Percentiles rank a stretch among this genome's conserved stretches.
Evolutionary conservation across 2,888 invertebrate genomes (phyloP).

Genomic region (Drosophila rellima): DNA sequence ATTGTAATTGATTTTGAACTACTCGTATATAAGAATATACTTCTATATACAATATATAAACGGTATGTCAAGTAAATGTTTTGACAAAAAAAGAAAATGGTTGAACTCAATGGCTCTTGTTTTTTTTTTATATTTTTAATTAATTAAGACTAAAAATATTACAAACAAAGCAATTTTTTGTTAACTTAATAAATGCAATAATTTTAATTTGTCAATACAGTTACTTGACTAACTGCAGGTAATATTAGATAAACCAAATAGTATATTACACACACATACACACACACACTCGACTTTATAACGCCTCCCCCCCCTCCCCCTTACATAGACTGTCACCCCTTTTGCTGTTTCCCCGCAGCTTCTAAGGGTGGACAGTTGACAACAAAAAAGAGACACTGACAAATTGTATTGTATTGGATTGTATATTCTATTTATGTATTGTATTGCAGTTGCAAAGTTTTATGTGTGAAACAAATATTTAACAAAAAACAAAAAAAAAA

Average conservation of each 20-base stretch:
- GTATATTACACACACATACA: constrained; percentile 20
- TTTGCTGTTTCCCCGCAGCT: constrained; percentile 2
- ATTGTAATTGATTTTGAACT: constrained; percentile 42
- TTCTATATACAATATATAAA: constrained; percentile 3
- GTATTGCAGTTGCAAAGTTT: constrained; percentile 63
- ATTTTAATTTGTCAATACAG: background rate
- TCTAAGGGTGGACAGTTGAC: background rate
- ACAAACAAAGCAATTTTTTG: background rate
- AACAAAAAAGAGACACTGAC: constrained; percentile 2
- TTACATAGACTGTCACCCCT: constrained; percentile 4
- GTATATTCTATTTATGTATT: constrained; percentile 56
- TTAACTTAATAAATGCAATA: background rate
- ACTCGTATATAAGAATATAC: constrained; percentile 17
- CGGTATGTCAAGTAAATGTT: constrained; percentile 1
- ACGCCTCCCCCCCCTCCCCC: constrained; percentile 4
- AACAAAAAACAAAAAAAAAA: constrained; percentile 26
- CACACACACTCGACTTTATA: constrained; percentile 3
- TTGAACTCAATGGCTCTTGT: background rate
- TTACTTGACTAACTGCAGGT: constrained; percentile 17
- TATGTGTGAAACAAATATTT: constrained; percentile 60
- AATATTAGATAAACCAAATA: constrained; percentile 49
- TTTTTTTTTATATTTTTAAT: background rate
- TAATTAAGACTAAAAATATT: background rate
- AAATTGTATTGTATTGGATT: constrained; percentile 44
- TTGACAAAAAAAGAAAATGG: background rate